phyloP scores from a whole-genome alignment of 1,140 invertebrate genomes.

The Heliconius congener region DNA sequence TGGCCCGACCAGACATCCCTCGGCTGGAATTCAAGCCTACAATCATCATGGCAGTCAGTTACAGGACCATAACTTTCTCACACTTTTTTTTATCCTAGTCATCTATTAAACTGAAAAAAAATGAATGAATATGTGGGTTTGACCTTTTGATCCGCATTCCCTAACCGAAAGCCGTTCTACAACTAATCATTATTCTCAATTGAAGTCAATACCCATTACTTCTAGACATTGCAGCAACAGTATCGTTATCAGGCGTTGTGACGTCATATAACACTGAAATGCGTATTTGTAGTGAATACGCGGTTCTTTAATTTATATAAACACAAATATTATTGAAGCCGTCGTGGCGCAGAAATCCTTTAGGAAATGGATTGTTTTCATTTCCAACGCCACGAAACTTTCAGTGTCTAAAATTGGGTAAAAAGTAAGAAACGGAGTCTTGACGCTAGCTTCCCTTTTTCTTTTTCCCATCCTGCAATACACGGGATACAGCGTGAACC shows the following conservation, averaged over 20 bases:
- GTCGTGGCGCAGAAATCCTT: too few species aligned
- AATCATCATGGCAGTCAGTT: too few species aligned
- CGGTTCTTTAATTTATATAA: not conserved
- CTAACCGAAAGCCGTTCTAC: not conserved
- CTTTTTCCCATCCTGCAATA: too few species aligned
- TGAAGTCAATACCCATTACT: not conserved
- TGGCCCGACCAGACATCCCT: too few species aligned
- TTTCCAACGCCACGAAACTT: too few species aligned
- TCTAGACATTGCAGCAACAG: not conserved
- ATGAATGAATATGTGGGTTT: not conserved
- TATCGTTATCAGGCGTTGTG: not conserved
- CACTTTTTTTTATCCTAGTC: not conserved
- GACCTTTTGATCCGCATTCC: not conserved
- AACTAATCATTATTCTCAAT: constrained; percentile 14
- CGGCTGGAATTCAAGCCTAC: too few species aligned
- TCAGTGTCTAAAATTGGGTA: too few species aligned
- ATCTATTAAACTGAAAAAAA: not conserved
- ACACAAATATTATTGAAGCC: not conserved
- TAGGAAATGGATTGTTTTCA: too few species aligned
- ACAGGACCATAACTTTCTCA: too few species aligned
- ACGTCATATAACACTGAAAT: not conserved
- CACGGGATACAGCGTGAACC: too few species aligned
- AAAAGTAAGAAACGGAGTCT: too few species aligned
- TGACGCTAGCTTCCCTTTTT: too few species aligned
- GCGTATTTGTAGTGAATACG: not conserved